Conservation (phyloP, 2,113 vertebrate genomes). For the Mastomys natalensis region DNA sequence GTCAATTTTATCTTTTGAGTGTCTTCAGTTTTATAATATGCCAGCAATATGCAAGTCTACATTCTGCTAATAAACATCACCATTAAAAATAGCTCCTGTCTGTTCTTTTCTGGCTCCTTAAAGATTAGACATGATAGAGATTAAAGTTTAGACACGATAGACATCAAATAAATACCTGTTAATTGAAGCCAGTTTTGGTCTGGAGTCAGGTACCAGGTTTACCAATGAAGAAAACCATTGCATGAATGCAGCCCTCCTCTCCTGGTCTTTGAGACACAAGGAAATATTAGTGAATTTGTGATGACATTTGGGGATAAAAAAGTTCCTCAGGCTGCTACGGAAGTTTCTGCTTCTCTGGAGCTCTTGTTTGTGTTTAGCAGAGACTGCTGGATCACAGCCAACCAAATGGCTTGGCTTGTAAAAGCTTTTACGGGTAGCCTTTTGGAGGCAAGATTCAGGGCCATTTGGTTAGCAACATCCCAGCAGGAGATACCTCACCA, state of each 20-base stretch:
- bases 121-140: constrained; percentile 20
- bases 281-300: constrained; percentile 58
- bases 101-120: constrained; percentile 44
- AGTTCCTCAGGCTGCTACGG: constrained; percentile 69
- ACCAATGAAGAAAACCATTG: not conserved
- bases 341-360: constrained; percentile 65
- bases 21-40: not conserved
- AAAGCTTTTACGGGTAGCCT: constrained; percentile 70
- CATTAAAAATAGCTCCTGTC: constrained; percentile 50
- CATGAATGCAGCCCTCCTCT: not conserved
- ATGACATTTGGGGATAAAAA: constrained; percentile 70
- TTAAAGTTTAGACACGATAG: constrained; percentile 19
- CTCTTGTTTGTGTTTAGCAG: constrained; percentile 61
- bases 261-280: constrained; percentile 29
- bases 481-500: constrained; percentile 64
- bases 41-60: constrained; percentile 3
- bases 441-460: constrained; percentile 65
- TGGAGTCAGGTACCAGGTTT: constrained; percentile 15
- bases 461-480: constrained; percentile 72
- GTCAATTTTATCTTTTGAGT: not conserved
- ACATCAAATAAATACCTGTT: constrained; percentile 70
- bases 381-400: constrained; percentile 65
- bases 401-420: constrained; percentile 74
- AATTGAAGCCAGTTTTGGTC: constrained; percentile 67
- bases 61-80: constrained; percentile 26